Percentiles rank a stretch among this genome's conserved stretches.
Evolutionary conservation across 2,113 vertebrate genomes (phyloP).

Genomic region (Corapipo altera): DNA sequence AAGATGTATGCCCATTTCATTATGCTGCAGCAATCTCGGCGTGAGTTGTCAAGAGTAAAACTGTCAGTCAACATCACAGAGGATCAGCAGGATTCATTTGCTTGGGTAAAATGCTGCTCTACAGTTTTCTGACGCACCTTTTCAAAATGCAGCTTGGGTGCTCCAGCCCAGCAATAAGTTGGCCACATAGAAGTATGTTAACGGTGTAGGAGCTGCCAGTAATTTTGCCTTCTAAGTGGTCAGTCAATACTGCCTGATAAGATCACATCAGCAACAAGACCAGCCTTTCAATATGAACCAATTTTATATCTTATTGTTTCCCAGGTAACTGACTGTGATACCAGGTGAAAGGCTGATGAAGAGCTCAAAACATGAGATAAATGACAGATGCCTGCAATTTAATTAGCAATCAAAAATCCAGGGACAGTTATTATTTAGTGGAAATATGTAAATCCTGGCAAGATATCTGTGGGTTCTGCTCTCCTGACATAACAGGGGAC

Average conservation of each 20-base stretch:
- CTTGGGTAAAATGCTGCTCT: not conserved
- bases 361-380: not conserved
- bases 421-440: not conserved
- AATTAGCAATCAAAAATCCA: not conserved
- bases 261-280: slow-evolving; percentile 47
- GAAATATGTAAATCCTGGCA: not conserved
- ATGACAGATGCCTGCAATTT: not conserved
- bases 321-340: not conserved
- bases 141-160: not conserved
- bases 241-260: slow-evolving; percentile 62
- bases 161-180: not conserved
- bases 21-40: not conserved
- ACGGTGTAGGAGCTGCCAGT: not conserved
- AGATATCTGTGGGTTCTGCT: not conserved
- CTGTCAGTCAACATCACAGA: not conserved
- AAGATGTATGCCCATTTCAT: not conserved
- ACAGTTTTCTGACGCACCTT: not conserved
- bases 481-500: not conserved
- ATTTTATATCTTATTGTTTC: slow-evolving; percentile 51
- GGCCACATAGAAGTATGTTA: not conserved
- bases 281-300: slow-evolving; percentile 41
- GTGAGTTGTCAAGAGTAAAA: not conserved
- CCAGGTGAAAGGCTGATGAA: not conserved
- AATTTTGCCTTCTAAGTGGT: slow-evolving; percentile 53
- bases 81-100: not conserved